Evolutionary conservation across 2,797 vertebrate genomes (phyloP), one percentile per base, ranked within the genome.

Genomic region (Spea hammondii): DNA sequence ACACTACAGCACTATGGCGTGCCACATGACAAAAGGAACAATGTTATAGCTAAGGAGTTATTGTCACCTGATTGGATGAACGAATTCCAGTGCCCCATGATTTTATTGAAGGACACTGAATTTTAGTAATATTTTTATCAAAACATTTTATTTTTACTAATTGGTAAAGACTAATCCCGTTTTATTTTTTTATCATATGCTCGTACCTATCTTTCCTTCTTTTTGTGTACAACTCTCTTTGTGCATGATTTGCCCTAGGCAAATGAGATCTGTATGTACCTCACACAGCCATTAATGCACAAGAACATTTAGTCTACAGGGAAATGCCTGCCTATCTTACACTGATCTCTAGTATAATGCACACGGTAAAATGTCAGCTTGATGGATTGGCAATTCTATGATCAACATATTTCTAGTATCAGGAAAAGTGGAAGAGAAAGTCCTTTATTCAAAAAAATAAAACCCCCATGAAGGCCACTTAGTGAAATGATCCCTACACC

Each of bases 251-350:
- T 88, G 91, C 91, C 91, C 83, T 85, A 90, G 91, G 90, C 90
- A 87, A 60, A 85, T 44, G 78, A 85, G 86, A 89, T 87, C 86
- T 87, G 81, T 84, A 88, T 87, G 88, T 88, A 87, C 91, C 88
- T 88, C 77, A 76, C 76, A 83, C 70, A 90, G 86, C 62, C 60
- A 89, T 91, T 84, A 92, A 92, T 90, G 86, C 88, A 89, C 89
- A 79, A 89, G 87, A 90, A 90, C 84, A 86, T 81, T 89, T 78
- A 83, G 80, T 88, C 83, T 87, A 84, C 84, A 84, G 83, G 89
- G 78, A 75, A 79, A 75, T 71, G 67, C 72, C 50, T 70, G 72
- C 51, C 78, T 80, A 67, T 70, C 70, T 80, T 76, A 80, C 67
- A 79, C 45, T 75, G 72, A 80, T 80, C 78, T 75, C 67, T 65